Conservation (phyloP, 1,140 invertebrate genomes). For the Campoletis sonorensis region DNA sequence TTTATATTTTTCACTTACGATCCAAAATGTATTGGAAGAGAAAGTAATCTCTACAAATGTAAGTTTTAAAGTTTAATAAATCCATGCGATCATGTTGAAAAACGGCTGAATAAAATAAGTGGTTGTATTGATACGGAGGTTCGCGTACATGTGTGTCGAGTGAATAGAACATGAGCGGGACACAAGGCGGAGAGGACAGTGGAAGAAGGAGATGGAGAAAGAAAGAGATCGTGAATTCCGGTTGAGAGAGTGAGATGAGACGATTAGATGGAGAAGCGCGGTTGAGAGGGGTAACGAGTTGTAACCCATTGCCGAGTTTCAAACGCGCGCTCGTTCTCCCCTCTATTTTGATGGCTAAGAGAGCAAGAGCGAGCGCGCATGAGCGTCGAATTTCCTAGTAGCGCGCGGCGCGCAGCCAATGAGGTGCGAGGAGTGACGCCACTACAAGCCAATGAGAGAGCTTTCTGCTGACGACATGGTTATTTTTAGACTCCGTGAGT, state of each 20-base stretch:
- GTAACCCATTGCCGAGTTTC: conserved; percentile 38
- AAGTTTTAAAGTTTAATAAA: too few relatives aligned
- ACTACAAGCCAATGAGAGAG: conserved; percentile 66
- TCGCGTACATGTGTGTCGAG: background rate
- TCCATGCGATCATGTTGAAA: too few relatives aligned
- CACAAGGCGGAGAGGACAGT: background rate
- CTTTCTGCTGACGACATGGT: conserved; percentile 67
- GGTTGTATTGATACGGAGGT: too few relatives aligned
- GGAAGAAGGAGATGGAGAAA: background rate
- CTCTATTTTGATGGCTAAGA: conserved; percentile 45
- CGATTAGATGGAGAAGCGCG: conserved; percentile 1
- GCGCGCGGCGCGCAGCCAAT: conserved; percentile 58
- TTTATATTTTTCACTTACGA: too few relatives aligned
- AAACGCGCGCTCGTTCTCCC: conserved; percentile 47
- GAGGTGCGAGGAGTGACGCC: conserved; percentile 60
- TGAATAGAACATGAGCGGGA: background rate
- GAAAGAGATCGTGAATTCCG: background rate
- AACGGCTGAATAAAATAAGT: too few relatives aligned
- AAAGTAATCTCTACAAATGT: too few relatives aligned
- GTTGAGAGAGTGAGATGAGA: background rate
- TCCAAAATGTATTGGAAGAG: too few relatives aligned
- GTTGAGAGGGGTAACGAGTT: conserved; percentile 2
- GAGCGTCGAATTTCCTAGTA: conserved; percentile 61
- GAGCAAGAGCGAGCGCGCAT: conserved; percentile 48
- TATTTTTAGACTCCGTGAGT: conserved; percentile 75